Evolutionary conservation across 2,113 vertebrate genomes (phyloP), one percentile per base, ranked within the genome.

Genomic region (Regulus satrapa): DNA sequence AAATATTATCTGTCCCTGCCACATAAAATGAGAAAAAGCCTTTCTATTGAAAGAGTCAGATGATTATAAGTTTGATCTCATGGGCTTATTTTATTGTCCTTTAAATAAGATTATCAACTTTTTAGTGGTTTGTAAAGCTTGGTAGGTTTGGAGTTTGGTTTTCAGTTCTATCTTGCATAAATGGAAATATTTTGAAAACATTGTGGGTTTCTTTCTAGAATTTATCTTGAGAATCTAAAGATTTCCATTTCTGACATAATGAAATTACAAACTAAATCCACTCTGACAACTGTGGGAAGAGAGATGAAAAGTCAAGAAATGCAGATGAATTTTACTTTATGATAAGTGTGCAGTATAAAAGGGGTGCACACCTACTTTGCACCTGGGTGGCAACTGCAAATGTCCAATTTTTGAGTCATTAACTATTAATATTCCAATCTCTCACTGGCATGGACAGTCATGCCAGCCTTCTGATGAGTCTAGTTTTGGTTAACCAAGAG

Each of bases 71-170:
- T 52, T 16, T 40, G 26, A 3, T 67, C 5, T 29, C 26, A 23
- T 4, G 19, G 11, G 3, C 10, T 67, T 78, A 31, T 55, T 51
- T 23, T 40, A 52, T 24, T 67, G 5, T 34, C 9, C 28, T 52
- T 21, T 49, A 10, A 51, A 26, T 48, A 52, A 3, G 4, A n/a
- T 34, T 28, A 20, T 8, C 1, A 5, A 58, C 2, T 43, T 81
- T 74, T 46, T 14, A 49, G 14, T 11, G 5, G 3, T 21, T n/a
- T 63, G 20, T 34, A 34, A 29, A 71, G 10, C 41, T 87, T 71
- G 10, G 20, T 48, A 34, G 7, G 4, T 41, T 66, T 26, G 9
- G 12, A 2, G 0, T 4, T 29, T 71, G 5, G n/a, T n/a, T 26
- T 62, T 63, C 24, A 11, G 32, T 45, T 49, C 12, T 40, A 5